A percentile compares a stretch with the other conserved stretches of the same genome.
phyloP scores from a whole-genome alignment of 2,797 vertebrate genomes.

The Lutjanus campechanus region DNA sequence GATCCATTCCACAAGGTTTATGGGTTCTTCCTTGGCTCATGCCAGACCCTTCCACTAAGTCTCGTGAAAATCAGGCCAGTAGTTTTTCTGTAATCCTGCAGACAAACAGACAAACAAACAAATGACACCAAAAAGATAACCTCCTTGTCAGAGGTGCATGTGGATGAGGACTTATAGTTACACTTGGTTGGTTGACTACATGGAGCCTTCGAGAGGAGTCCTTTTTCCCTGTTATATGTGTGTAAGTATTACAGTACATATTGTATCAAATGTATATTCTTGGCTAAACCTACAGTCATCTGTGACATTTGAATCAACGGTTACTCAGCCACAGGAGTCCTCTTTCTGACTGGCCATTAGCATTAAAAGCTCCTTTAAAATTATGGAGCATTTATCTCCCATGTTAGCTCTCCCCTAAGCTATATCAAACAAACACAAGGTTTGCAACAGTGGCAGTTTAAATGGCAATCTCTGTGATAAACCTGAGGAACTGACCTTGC shows the following conservation, averaged over 20 bases:
- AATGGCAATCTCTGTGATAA: slow-evolving; percentile 43
- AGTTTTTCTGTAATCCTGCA: too few relatives aligned
- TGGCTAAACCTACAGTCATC: slow-evolving; percentile 13
- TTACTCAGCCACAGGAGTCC: not conserved
- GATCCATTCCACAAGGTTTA: too few relatives aligned
- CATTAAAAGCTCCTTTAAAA: not conserved
- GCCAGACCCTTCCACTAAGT: too few relatives aligned
- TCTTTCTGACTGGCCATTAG: not conserved
- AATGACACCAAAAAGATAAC: too few relatives aligned
- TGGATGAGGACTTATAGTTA: not conserved
- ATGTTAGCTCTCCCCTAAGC: slow-evolving; percentile 10
- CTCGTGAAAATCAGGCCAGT: too few relatives aligned
- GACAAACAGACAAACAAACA: too few relatives aligned
- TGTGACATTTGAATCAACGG: slow-evolving; percentile 39
- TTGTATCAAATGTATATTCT: not conserved
- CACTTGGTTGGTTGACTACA: too few relatives aligned
- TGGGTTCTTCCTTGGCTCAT: too few relatives aligned
- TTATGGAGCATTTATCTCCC: slow-evolving; percentile 6
- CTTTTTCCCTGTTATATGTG: slow-evolving; percentile 5
- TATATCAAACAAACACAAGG: slow-evolving; percentile 39
- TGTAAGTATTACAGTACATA: too few relatives aligned
- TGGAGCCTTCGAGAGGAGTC: too few relatives aligned
- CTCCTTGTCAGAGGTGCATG: too few relatives aligned
- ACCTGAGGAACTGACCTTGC: slow-evolving; percentile 46
- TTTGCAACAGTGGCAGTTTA: slow-evolving; percentile 31